Conservation (phyloP, 2,797 vertebrate species). For the Sebastolobus alascanus region DNA sequence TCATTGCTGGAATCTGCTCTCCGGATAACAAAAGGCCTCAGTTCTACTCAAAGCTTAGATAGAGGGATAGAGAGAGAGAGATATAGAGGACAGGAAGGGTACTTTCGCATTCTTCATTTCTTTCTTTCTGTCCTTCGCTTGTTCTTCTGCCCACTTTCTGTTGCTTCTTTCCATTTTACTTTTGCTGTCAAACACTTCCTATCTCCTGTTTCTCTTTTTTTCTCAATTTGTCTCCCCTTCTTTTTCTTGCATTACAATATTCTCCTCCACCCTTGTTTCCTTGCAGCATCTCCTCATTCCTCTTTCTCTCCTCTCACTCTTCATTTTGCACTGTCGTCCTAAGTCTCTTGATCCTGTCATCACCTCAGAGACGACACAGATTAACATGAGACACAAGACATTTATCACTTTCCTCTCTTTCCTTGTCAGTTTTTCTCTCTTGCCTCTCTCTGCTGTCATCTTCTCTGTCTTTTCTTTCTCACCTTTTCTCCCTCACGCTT, state of each 20-base stretch:
- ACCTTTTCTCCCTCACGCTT: background rate
- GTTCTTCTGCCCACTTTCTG: background rate
- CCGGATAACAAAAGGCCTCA: slow-evolving; percentile 62
- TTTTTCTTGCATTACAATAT: background rate
- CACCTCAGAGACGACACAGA: background rate
- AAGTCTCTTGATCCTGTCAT: background rate
- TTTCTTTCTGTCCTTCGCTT: background rate
- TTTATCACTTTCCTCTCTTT: background rate
- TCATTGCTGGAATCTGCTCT: slow-evolving; percentile 35
- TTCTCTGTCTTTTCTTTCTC: background rate
- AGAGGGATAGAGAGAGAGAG: slow-evolving; percentile 10
- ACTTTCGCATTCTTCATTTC: background rate
- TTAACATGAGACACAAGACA: background rate
- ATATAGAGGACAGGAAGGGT: slow-evolving; percentile 2
- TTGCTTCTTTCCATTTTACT: background rate
- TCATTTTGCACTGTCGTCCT: background rate
- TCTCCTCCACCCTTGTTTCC: slow-evolving; percentile 14
- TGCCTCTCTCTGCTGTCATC: background rate
- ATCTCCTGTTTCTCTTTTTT: background rate
- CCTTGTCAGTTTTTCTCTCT: background rate
- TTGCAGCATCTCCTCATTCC: background rate
- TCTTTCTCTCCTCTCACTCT: background rate
- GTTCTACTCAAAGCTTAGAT: slow-evolving; percentile 50
- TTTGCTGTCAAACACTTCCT: background rate
- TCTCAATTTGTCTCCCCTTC: background rate